Conservation (phyloP, 35 echinoderm and acorn worm genomes). For the Ophioderma brevispina region DNA sequence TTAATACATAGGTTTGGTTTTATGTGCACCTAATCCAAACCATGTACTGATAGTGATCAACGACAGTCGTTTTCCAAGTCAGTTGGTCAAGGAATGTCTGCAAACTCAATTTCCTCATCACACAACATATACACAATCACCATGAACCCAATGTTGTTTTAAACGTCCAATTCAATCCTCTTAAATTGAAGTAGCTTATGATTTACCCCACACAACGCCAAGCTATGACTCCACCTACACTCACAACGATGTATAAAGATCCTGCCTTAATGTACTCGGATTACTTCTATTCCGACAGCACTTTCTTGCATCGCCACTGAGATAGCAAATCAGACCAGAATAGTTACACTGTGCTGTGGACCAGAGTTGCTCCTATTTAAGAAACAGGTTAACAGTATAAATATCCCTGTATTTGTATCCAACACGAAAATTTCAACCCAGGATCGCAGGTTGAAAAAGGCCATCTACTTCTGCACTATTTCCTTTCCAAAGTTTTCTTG, state of each 20-base stretch:
- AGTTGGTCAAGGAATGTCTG: too few relatives aligned
- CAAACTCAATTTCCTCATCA: too few relatives aligned
- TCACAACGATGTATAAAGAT: background rate
- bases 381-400: background rate
- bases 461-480: too few relatives aligned
- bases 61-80: too few relatives aligned
- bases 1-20: too few relatives aligned
- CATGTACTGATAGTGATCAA: too few relatives aligned
- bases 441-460: background rate
- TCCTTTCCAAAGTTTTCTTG: too few relatives aligned
- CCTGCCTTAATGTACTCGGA: background rate
- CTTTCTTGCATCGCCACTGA: background rate
- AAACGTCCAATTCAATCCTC: background rate
- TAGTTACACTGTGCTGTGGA: background rate
- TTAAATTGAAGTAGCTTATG: background rate
- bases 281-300: background rate
- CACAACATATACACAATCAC: background rate
- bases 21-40: too few relatives aligned
- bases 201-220: background rate
- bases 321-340: background rate
- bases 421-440: background rate
- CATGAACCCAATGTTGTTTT: background rate
- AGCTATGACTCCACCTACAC: background rate
- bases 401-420: background rate
- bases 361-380: background rate